A percentile compares a stretch with the other conserved stretches of the same genome.
phyloP scores from a whole-genome alignment of 1,140 invertebrate genomes.

The Cephus cinctus region DNA sequence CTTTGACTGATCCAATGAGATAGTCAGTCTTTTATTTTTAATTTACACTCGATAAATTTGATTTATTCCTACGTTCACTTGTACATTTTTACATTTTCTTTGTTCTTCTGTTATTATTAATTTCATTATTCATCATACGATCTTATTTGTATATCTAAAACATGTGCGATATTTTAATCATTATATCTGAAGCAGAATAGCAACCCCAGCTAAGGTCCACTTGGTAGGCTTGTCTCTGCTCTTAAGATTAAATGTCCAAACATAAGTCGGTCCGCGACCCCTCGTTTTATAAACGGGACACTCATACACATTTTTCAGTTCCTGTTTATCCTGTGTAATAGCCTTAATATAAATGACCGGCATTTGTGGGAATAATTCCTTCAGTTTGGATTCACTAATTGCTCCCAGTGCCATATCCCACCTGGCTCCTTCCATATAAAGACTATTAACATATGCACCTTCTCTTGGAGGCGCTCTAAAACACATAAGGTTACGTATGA shows the following conservation, averaged over 20 bases:
- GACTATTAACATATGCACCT: slow-evolving; percentile 85
- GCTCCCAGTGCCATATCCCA: slow-evolving; percentile 80
- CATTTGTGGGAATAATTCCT: slow-evolving; percentile 87
- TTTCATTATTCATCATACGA: too few species aligned
- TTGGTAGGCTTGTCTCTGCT: slow-evolving; percentile 85
- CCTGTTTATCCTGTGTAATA: slow-evolving; percentile 85
- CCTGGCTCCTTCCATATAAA: slow-evolving; percentile 92
- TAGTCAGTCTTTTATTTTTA: too few species aligned
- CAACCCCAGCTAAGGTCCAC: slow-evolving; percentile 91
- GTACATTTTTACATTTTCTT: too few species aligned
- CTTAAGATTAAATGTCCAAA: slow-evolving; percentile 95
- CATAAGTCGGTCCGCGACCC: slow-evolving; percentile 83
- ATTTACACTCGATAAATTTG: too few species aligned
- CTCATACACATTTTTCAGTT: slow-evolving; percentile 83
- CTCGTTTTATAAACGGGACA: slow-evolving; percentile 93
- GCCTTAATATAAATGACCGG: slow-evolving; percentile 91
- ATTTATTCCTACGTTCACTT: too few species aligned
- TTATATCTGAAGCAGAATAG: slow-evolving; percentile 77
- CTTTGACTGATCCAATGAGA: too few species aligned
- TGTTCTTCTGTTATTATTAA: too few species aligned
- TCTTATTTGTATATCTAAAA: too few species aligned
- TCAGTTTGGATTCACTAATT: slow-evolving; percentile 81
- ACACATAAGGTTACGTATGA: slow-evolving; percentile 1
- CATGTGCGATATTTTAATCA: too few species aligned
- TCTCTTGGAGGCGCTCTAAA: slow-evolving; percentile 76